Evolutionary conservation across 2,797 vertebrate genomes (phyloP), one percentile per base, ranked within the genome.

Genomic region (Aphelocoma californica): DNA sequence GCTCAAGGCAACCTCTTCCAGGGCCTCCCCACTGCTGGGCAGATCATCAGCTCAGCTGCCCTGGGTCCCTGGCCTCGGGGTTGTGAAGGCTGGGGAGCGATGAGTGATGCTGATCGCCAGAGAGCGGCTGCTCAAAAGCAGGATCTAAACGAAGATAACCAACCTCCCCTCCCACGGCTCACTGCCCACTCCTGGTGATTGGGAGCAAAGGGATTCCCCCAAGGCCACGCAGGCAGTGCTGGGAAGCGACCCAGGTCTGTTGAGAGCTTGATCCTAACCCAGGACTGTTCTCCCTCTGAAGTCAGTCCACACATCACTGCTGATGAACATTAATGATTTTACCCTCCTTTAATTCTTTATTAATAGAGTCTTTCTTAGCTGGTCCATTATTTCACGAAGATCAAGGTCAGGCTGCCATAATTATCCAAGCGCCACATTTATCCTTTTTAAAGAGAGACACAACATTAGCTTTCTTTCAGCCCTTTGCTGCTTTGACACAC

Each of bases 381-480:
- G 82, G 70, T 75, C 93, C 93, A 95, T 95, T 96, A 95, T 93
- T 96, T 71, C 85, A 54, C 2, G 11, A 72, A 32, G 94, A 96
- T 91, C 91, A 95, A 95, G 95, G 94, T 96, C 95, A 95, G 87
- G 72, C 61, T 96, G 85, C 80, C 91, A 91, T 96, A 96, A 95
- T 96, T 95, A 96, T 40, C 89, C 67, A 69, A 89, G 87, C 15
- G 28, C 62, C 80, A 65, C 95, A 97, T 96, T 92, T 89, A 91
- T 96, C 95, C 91, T 91, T 73, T 83, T 94, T 94, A 96, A 96
- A 89, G 23, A 83, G 79, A 83, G 79, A 88, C 82, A 89, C 91
- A 92, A 88, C 10, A 12, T 74, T 86, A 92, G 85, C 87, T 94
- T 90, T 57, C 75, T 50, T 81, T 72, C 84, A 78, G 79, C 79